phyloP scores from a whole-genome alignment of 2,113 vertebrate genomes.

The Chaetodon trifascialis region DNA sequence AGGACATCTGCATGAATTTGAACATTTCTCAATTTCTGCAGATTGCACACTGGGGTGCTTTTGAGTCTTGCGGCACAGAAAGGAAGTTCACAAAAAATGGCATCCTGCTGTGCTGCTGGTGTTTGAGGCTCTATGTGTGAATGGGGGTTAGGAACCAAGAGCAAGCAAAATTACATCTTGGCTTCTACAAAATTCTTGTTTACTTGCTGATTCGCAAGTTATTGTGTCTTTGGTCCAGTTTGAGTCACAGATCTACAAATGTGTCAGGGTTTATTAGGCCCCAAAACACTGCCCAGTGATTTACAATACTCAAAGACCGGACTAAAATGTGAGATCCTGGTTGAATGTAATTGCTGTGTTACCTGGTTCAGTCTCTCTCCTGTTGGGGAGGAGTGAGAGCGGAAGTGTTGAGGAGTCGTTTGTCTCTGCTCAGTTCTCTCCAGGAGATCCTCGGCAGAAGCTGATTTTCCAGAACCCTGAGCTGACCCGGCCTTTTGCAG shows the following conservation, averaged over 20 bases:
- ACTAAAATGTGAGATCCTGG: conserved; percentile 12
- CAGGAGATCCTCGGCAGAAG: conserved; percentile 91
- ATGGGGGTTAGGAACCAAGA: not conserved
- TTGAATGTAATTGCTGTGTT: not conserved
- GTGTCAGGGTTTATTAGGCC: not conserved
- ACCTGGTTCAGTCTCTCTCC: conserved; percentile 87
- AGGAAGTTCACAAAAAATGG: not conserved
- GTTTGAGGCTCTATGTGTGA: not conserved
- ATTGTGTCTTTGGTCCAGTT: not conserved
- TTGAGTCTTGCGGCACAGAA: not conserved
- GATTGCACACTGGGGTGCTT: not conserved
- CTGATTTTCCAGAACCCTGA: conserved; percentile 85
- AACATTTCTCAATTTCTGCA: not conserved
- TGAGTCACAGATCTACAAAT: not conserved
- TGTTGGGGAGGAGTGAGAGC: conserved; percentile 90
- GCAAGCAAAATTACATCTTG: not conserved
- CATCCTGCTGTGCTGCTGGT: not conserved
- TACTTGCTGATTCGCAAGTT: not conserved
- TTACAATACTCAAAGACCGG: not conserved
- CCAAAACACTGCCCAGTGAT: not conserved
- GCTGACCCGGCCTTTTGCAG: conserved; percentile 59
- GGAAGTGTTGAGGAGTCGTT: conserved; percentile 80
- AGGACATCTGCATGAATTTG: too few relatives aligned
- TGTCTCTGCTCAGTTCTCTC: conserved; percentile 80
- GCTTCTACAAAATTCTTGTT: not conserved